Evolutionary conservation across 2,888 invertebrate genomes (phyloP), one percentile per base, ranked within the genome.

Genomic region (Apodemia hepburni): DNA sequence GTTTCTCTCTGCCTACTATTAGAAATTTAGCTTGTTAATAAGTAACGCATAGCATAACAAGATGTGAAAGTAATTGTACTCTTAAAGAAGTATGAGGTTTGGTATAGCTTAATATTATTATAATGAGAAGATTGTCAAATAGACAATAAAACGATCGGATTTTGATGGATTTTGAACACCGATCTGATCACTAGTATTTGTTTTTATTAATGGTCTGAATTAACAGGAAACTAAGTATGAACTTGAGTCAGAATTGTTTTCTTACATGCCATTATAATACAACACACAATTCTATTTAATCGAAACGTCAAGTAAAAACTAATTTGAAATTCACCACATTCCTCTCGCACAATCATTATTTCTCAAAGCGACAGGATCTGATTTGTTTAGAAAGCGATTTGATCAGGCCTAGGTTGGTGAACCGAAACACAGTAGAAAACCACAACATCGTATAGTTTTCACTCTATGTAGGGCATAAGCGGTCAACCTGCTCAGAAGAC

Each of bases 371-470:
- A 45, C 17, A 61, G 61, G 61, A 61, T 63, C 79, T 47, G 54
- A 59, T 75, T 76, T 75, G 70, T 74, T 72, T 83, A 85, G 87
- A 87, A 86, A 87, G 85, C 79, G 75, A 73, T 72, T 72, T 75
- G 75, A 80, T 80, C 72, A 76, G 73, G 63, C 67, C 61, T 66
- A 67, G 66, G 73, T 75, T 75, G 81, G 80, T 86, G 82, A 79
- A 84, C 84, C 86, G 84, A 81, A 84, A 84, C 87, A 77, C 75
- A 79, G 80, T 87, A 84, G 86, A 87, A 81, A 85, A 87, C 84
- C 82, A 79, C 85, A 82, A 72, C 75, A 74, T 71, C 76, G 81
- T 81, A 82, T 81, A 82, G 79, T 87, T 88, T 86, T 85, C 88
- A 84, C 85, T 83, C 73, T 75, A 85, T 85, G 79, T 87, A 80